Percentiles rank a stretch among this genome's conserved stretches.
phyloP scores from a whole-genome alignment of 2,113 vertebrate genomes.

The Pampusana beccarii region DNA sequence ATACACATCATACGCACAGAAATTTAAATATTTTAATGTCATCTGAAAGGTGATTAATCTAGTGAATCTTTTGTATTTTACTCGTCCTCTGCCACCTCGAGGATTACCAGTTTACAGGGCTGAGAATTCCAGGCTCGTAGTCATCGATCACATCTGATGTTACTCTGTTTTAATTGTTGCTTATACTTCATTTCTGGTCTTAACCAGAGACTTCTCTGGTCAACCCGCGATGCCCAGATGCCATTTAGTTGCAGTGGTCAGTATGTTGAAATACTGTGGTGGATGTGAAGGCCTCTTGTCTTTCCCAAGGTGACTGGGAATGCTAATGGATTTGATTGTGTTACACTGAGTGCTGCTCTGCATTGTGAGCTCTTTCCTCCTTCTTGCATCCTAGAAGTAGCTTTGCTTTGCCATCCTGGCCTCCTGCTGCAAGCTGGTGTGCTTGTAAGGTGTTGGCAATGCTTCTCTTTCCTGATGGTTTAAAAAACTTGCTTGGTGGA shows the following conservation, averaged over 20 bases:
- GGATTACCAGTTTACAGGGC: not conserved
- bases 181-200: not conserved
- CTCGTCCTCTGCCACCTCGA: not conserved
- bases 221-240: not conserved
- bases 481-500: not conserved
- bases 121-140: not conserved
- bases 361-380: not conserved
- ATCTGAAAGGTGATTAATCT: not conserved
- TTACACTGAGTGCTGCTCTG: rapidly evolving
- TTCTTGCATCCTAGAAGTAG: not conserved
- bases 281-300: not conserved
- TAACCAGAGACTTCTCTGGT: not conserved
- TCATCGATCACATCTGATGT: not conserved
- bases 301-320: not conserved
- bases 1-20: not conserved
- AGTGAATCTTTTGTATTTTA: not conserved
- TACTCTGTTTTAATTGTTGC: not conserved
- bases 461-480: not conserved
- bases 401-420: not conserved
- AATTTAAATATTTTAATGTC: not conserved
- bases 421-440: not conserved
- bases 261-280: not conserved
- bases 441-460: not conserved
- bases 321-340: rapidly evolving
- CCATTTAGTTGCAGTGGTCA: not conserved